These are phyloP conservation scores for Trichonephila clavipes DNA, from an alignment of 1,140 invertebrate genomes.

Conservation along the genomic window DNA sequence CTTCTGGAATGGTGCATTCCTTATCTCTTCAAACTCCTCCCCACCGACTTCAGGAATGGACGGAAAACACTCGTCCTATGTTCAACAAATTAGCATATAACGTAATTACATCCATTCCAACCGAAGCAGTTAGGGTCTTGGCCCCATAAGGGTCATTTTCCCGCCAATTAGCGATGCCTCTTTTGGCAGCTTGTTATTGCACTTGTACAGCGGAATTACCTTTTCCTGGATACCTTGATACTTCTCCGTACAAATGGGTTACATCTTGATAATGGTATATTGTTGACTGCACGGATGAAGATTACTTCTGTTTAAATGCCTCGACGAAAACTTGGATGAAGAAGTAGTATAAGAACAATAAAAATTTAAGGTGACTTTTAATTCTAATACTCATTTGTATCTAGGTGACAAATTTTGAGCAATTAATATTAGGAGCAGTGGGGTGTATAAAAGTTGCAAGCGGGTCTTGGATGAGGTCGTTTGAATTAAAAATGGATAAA, in stretches of 20 bases:
- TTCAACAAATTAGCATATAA: conserved; percentile 32
- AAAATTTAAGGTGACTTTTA: not conserved
- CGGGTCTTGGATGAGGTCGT: not conserved
- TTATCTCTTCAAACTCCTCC: not conserved
- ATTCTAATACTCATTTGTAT: not conserved
- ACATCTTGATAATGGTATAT: not conserved
- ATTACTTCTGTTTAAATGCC: not conserved
- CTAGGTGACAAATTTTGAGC: not conserved
- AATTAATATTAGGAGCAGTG: not conserved
- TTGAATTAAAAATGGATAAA: too few relatives aligned
- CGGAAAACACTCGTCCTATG: not conserved
- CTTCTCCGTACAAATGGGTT: not conserved
- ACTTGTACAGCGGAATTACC: not conserved
- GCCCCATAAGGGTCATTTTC: conserved; percentile 25
- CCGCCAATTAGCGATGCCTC: conserved; percentile 7
- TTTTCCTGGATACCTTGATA: not conserved
- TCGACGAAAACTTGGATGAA: not conserved
- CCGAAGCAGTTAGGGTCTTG: not conserved
- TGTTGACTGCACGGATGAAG: not conserved
- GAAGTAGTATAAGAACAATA: not conserved
- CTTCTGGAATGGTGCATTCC: not conserved
- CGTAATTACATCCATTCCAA: conserved; percentile 26
- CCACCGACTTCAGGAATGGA: not conserved
- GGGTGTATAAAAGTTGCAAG: not conserved
- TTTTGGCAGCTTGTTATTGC: not conserved